These are phyloP conservation scores for Anoura caudifer DNA, from an alignment of 2,113 vertebrate species.

Conservation along the genomic window DNA sequence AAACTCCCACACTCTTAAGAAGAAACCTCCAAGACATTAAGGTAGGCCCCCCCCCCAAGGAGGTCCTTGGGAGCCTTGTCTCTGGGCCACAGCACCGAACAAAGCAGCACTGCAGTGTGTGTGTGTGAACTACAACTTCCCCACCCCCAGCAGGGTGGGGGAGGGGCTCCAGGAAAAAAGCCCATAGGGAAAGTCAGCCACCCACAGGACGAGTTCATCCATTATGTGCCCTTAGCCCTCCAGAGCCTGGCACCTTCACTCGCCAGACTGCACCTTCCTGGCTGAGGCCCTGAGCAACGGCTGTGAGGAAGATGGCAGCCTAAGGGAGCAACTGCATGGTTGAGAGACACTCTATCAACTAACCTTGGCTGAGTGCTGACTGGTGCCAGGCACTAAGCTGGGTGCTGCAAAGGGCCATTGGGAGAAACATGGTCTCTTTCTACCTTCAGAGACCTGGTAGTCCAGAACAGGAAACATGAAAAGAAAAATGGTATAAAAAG, in stretches of 20 bases:
- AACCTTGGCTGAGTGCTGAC: background rate
- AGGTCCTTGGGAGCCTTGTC: background rate
- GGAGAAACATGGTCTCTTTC: background rate
- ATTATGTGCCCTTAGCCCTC: background rate
- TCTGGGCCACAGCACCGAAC: no score
- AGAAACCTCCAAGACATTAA: background rate
- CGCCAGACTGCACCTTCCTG: background rate
- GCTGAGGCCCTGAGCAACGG: background rate
- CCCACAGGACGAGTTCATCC: background rate
- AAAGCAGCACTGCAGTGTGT: background rate
- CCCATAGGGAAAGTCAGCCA: background rate
- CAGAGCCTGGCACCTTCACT: background rate
- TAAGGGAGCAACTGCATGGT: fast-evolving
- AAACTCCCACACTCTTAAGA: background rate
- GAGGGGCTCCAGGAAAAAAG: background rate
- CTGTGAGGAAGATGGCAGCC: background rate
- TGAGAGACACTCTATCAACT: background rate
- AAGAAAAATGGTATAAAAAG: background rate
- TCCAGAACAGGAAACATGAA: background rate
- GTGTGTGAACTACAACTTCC: no score
- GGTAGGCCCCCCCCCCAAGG: background rate
- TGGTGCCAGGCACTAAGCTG: background rate
- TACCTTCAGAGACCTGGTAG: background rate
- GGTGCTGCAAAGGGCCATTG: background rate
- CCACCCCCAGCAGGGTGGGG: fast-evolving